A percentile compares a stretch with the other conserved stretches of the same genome.
Conservation (phyloP, 2,888 invertebrate species). For the Drosophila austrosaltans region DNA sequence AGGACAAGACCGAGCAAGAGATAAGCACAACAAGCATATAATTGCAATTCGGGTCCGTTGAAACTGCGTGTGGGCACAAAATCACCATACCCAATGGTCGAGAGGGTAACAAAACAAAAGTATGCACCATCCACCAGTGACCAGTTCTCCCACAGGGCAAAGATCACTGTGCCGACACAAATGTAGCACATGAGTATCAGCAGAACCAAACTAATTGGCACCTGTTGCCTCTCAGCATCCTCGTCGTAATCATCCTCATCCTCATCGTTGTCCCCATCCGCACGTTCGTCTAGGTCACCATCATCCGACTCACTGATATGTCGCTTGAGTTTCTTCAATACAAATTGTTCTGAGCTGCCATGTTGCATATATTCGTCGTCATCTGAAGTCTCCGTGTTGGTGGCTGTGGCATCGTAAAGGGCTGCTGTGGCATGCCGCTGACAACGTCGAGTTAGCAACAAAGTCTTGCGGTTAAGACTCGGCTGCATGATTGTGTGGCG, state of each 20-base stretch:
- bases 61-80: conserved; percentile 86
- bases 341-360: conserved; percentile 68
- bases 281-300: conserved; percentile 27
- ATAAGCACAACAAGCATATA: conserved; percentile 92
- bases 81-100: conserved; percentile 93
- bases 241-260: conserved; percentile 44
- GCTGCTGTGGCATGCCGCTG: conserved; percentile 64
- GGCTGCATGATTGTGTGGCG: conserved; percentile 74
- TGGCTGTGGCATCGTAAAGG: conserved; percentile 69
- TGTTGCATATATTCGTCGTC: conserved; percentile 77
- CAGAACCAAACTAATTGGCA: conserved; percentile 87
- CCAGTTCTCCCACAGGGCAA: conserved; percentile 92
- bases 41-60: conserved; percentile 85
- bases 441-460: conserved; percentile 64
- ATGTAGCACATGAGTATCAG: conserved; percentile 89
- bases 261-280: conserved; percentile 10
- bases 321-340: conserved; percentile 62
- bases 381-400: conserved; percentile 77
- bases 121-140: conserved; percentile 92
- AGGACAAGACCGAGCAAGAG: conserved; percentile 91
- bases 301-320: conserved; percentile 44
- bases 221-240: conserved; percentile 73
- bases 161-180: conserved; percentile 90
- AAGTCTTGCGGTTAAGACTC: conserved; percentile 59
- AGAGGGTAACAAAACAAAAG: conserved; percentile 93